phyloP scores from a whole-genome alignment of 2,797 vertebrate species.

The Taeniopygia guttata region DNA sequence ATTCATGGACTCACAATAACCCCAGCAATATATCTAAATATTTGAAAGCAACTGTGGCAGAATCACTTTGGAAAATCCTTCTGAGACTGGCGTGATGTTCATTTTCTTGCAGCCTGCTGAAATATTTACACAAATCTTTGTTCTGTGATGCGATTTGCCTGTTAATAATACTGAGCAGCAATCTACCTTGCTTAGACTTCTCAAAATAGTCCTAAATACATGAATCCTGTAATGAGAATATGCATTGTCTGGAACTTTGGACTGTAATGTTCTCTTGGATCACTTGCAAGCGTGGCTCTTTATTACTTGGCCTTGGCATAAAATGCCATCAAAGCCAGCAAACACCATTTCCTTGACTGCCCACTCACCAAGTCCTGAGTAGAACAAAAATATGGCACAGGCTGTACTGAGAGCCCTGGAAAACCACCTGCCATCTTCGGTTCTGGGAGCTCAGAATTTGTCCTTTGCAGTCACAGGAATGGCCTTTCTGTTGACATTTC shows the following conservation, averaged over 20 bases:
- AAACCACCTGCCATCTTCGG: constrained; percentile 26
- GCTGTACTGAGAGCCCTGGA: neutral
- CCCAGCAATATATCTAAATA: neutral
- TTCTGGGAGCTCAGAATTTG: neutral
- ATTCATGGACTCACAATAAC: neutral
- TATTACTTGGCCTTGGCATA: neutral
- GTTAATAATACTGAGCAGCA: neutral
- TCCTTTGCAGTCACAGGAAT: neutral
- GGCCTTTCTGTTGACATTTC: constrained; percentile 1
- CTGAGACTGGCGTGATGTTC: neutral
- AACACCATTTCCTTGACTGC: neutral
- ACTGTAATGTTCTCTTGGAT: neutral
- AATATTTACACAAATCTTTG: neutral
- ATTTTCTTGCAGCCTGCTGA: neutral
- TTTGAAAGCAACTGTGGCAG: neutral
- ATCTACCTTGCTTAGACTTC: neutral
- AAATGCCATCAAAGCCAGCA: neutral
- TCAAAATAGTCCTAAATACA: neutral
- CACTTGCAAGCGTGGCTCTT: neutral
- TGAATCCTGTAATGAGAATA: neutral
- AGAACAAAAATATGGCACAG: neutral
- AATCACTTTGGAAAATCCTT: neutral
- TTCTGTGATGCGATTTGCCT: neutral
- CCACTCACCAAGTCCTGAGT: neutral
- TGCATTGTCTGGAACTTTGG: neutral